These are phyloP conservation scores for Artibeus jamaicensis DNA, from an alignment of 2,797 vertebrate genomes.

Conservation along the genomic window DNA sequence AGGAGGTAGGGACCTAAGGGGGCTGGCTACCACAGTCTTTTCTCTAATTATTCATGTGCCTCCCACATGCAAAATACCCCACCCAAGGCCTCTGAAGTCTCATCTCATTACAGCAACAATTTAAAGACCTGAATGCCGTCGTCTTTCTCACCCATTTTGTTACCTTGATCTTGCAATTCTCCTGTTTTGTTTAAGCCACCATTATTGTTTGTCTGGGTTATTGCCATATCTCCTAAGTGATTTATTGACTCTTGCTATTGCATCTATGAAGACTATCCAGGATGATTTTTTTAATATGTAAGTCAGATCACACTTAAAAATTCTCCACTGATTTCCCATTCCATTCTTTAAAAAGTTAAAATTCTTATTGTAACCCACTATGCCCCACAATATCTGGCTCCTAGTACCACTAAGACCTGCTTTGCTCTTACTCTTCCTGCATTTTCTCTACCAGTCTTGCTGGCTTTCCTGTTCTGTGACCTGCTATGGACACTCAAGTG, in stretches of 20 bases:
- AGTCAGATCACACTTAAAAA: background rate
- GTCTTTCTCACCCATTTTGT: background rate
- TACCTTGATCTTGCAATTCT: background rate
- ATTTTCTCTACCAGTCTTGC: background rate
- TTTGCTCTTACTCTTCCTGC: background rate
- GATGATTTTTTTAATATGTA: background rate
- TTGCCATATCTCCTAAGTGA: background rate
- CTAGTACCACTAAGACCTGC: too few relatives aligned
- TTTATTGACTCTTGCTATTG: background rate
- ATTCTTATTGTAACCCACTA: background rate
- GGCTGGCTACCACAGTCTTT: background rate
- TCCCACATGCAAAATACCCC: background rate
- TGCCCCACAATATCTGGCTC: background rate
- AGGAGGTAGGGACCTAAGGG: background rate
- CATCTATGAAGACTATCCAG: background rate
- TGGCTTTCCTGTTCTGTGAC: background rate
- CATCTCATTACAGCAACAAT: background rate
- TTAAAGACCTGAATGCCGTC: background rate
- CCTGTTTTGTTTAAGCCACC: background rate
- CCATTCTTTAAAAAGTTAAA: background rate
- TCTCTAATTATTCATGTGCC: background rate
- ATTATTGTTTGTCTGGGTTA: background rate
- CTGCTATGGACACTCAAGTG: too few relatives aligned
- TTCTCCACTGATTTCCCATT: background rate
- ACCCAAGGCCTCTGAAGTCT: background rate